Base-by-base conservation (phyloP, 2,888 invertebrate species). In the Chromoteleia sp. region DNA sequence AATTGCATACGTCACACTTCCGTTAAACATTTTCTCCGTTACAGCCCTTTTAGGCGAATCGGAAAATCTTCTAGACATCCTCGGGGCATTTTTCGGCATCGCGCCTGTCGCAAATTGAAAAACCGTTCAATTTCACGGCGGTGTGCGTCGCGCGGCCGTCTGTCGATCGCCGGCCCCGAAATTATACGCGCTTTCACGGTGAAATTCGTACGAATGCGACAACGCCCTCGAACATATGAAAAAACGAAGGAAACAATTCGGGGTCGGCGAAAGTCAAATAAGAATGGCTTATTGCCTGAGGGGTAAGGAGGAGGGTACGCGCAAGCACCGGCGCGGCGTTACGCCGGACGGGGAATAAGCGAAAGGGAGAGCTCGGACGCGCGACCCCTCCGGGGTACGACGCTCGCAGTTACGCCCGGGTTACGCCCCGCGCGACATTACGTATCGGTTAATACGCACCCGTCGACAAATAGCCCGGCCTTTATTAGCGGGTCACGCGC, bases 391-490 rank as follows among this genome's bases (percentile, higher is more conserved):
- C 17, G 14, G 12, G 21, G 12, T 25, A 12, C 17, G 33, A 8
- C 36, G 12, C 36, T 17, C 30, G 14, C 12, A 36, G 77, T 45
- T 70, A 63, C 70, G 58, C 56, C 70, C 52, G 50, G 71, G 78
- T 67, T 71, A 71, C 78, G 78, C 78, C 78, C 71, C 41, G 48
- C 48, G 56, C 48, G 56, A 70, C 63, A 56, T 56, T 52, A 50
- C 70, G 56, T 50, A 58, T 65, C 71, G 50, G 71, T 78, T 78
- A 71, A 78, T 78, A 45, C 78, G 59, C 59, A 78, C 74, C 65
- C 68, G 70, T 59, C 59, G 70, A 78, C 77, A 82, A 82, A 82
- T 70, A 77, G 74, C 52, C 81, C 54, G 65, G 56, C 65, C 75
- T 81, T 81, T 81, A 81, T 75, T 75, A 70, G 56, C 59, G 14